Conservation (phyloP, 2,888 invertebrate species). For the Pandemis corylana region DNA sequence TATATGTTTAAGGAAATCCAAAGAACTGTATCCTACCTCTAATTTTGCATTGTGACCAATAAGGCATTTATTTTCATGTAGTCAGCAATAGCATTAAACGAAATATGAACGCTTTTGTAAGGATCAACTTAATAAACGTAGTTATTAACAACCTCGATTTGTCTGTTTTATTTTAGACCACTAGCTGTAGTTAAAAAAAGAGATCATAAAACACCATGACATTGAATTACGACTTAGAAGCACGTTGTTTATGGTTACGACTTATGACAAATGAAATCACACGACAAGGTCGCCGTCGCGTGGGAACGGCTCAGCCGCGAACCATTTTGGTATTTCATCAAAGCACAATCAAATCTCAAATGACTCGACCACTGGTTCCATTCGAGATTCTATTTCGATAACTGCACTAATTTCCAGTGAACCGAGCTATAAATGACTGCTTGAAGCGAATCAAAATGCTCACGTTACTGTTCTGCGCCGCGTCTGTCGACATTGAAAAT, state of each 20-base stretch:
- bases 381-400: background rate
- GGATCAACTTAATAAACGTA: conserved; percentile 27
- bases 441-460: background rate
- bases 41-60: background rate
- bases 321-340: background rate
- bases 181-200: background rate
- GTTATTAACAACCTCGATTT: conserved; percentile 18
- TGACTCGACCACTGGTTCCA: background rate
- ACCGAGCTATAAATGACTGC: conserved; percentile 6
- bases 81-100: background rate
- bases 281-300: conserved; percentile 8
- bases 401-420: conserved; percentile 6
- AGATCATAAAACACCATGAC: conserved; percentile 8
- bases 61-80: conserved; percentile 29
- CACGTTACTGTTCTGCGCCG: background rate
- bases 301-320: background rate
- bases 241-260: conserved; percentile 5
- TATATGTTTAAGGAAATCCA: background rate
- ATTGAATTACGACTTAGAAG: conserved; percentile 6
- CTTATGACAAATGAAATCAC: conserved; percentile 15
- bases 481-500: conserved; percentile 10
- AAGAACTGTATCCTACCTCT: conserved; percentile 11
- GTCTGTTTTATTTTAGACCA: conserved; percentile 1
- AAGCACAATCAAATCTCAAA: background rate
- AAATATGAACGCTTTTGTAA: conserved; percentile 18